Evolutionary conservation across 1,140 invertebrate species (phyloP).

Genomic region (Spodoptera litura): DNA sequence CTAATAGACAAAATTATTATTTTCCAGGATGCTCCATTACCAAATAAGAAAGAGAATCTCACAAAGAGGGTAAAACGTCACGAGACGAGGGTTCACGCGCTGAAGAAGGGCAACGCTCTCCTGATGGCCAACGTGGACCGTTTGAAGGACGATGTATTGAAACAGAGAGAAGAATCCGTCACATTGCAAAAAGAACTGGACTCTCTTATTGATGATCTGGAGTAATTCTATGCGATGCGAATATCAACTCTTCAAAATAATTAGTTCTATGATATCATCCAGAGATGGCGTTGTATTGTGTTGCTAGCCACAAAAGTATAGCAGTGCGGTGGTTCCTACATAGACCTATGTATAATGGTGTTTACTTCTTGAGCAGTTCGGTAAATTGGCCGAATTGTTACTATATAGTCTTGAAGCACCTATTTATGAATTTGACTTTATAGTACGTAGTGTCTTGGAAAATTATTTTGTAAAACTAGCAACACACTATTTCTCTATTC

Average conservation of each 20-base stretch:
- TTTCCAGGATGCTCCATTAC: conserved; percentile 88
- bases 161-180: conserved; percentile 92
- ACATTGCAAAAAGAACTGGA: conserved; percentile 93
- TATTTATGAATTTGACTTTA: too few species aligned
- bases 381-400: too few species aligned
- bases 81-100: conserved; percentile 91
- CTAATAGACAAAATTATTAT: neutral
- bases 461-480: too few species aligned
- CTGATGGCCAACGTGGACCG: conserved; percentile 94
- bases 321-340: neutral
- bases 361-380: too few species aligned
- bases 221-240: conserved; percentile 58
- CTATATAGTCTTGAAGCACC: too few species aligned
- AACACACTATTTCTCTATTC: too few species aligned
- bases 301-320: too few species aligned
- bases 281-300: neutral
- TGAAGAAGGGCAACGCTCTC: conserved; percentile 95
- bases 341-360: too few species aligned
- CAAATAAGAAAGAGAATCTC: conserved; percentile 89
- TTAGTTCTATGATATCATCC: neutral
- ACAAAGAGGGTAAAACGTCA: conserved; percentile 89
- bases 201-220: conserved; percentile 91
- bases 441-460: too few species aligned
- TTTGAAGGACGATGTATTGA: conserved; percentile 93
- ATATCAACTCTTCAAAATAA: neutral